Conservation (phyloP, 2,113 vertebrate genomes). For the Engystomops pustulosus region DNA sequence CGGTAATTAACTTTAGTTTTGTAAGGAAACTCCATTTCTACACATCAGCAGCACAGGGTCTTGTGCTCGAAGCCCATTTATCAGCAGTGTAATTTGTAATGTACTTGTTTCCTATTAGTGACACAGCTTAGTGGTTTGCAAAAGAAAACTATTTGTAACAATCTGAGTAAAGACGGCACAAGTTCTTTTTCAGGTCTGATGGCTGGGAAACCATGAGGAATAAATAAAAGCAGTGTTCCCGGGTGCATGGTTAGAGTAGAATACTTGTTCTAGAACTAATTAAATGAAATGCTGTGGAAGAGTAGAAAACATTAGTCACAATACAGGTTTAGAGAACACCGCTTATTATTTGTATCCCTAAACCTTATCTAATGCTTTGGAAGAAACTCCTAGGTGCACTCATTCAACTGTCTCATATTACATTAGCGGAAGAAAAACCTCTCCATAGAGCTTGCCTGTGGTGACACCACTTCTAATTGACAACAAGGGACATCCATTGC, state of each 20-base stretch:
- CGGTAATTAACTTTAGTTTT: conserved; percentile 28
- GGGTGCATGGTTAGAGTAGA: conserved; percentile 24
- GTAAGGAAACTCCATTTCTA: conserved; percentile 29
- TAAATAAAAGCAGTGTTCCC: conserved; percentile 35
- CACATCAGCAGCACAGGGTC: conserved; percentile 14
- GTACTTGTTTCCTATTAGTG: conserved; percentile 55
- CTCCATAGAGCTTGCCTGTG: neutral
- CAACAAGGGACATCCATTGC: neutral
- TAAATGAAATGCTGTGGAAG: conserved; percentile 17
- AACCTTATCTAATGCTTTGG: neutral
- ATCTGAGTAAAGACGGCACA: conserved; percentile 44
- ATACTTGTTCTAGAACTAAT: conserved; percentile 36
- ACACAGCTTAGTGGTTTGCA: conserved; percentile 48
- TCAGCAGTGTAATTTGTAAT: conserved; percentile 47
- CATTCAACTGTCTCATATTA: neutral
- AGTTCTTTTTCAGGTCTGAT: conserved; percentile 49
- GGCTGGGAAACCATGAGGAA: conserved; percentile 38
- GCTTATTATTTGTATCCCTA: conserved; percentile 33
- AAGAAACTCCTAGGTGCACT: conserved; percentile 11
- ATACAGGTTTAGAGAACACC: neutral
- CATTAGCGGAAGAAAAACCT: neutral
- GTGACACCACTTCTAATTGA: conserved; percentile 41
- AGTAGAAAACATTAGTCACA: conserved; percentile 28
- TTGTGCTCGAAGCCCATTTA: conserved; percentile 36
- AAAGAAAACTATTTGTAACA: conserved; percentile 47